These are phyloP conservation scores for Nymphicus hollandicus DNA, from an alignment of 2,113 vertebrate genomes.

Conservation along the genomic window DNA sequence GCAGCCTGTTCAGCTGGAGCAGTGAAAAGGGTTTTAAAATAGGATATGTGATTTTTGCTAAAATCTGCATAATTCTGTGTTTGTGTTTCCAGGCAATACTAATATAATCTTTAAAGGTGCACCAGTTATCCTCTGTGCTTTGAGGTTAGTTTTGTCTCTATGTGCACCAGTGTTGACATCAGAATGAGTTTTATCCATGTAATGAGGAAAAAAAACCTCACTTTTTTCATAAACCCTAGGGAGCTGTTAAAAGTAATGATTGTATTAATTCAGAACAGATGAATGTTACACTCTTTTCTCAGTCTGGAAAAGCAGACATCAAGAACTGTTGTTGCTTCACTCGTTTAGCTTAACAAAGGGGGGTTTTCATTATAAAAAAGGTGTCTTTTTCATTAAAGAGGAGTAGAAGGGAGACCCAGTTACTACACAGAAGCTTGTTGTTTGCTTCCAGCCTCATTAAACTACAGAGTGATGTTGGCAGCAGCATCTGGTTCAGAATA, in stretches of 20 bases:
- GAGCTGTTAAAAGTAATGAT: background rate
- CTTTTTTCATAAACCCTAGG: background rate
- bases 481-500: background rate
- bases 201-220: background rate
- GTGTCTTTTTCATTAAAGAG: background rate
- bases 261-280: background rate
- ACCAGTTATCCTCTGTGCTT: background rate
- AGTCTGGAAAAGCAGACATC: background rate
- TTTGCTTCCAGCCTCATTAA: background rate
- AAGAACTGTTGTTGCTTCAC: background rate
- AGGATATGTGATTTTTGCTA: background rate
- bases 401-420: background rate
- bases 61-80: background rate
- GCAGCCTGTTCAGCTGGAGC: background rate
- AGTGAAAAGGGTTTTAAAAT: background rate
- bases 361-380: background rate
- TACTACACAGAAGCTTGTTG: background rate
- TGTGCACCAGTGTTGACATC: accelerated
- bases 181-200: background rate
- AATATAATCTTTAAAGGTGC: background rate
- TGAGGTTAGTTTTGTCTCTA: background rate
- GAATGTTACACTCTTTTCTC: background rate
- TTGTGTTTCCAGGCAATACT: background rate
- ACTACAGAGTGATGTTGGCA: background rate
- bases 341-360: background rate